A percentile compares a stretch with the other conserved stretches of the same genome.
phyloP scores from a whole-genome alignment of 1,140 invertebrate species.

The Diabrotica virgifera region DNA sequence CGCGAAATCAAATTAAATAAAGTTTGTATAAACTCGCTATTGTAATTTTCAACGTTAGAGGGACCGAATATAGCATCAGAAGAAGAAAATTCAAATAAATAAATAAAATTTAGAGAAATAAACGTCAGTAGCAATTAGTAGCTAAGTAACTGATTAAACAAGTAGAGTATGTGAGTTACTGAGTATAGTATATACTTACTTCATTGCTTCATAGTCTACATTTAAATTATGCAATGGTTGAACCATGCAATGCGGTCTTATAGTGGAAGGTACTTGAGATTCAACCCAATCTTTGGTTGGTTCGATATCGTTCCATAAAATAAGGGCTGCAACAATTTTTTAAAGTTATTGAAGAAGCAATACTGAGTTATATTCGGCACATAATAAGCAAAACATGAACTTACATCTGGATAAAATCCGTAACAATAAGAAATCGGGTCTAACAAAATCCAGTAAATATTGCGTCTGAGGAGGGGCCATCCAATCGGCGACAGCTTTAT shows the following conservation, averaged over 20 bases:
- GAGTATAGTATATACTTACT: conserved; percentile 54
- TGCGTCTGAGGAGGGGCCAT: conserved; percentile 86
- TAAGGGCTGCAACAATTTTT: conserved; percentile 51
- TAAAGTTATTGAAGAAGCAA: neutral
- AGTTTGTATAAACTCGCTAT: too few species aligned
- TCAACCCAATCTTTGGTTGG: conserved; percentile 84
- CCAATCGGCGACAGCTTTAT: conserved; percentile 90
- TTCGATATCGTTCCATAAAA: conserved; percentile 82
- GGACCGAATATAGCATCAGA: too few species aligned
- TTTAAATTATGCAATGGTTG: conserved; percentile 61
- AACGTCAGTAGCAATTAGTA: too few species aligned
- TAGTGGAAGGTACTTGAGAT: conserved; percentile 73
- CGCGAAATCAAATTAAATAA: too few species aligned
- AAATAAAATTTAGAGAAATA: too few species aligned
- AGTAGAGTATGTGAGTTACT: too few species aligned
- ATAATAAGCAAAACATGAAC: neutral
- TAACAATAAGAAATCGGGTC: conserved; percentile 89
- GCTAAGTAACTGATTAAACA: too few species aligned
- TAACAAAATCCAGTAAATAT: conserved; percentile 86
- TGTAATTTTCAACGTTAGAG: too few species aligned
- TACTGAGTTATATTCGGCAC: neutral
- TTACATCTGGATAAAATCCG: conserved; percentile 71
- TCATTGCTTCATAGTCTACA: conserved; percentile 93
- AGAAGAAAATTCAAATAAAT: too few species aligned
- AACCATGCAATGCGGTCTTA: conserved; percentile 67